Evolutionary conservation across 2,113 vertebrate genomes (phyloP).

Genomic region (Paramisgurnus dabryanus): DNA sequence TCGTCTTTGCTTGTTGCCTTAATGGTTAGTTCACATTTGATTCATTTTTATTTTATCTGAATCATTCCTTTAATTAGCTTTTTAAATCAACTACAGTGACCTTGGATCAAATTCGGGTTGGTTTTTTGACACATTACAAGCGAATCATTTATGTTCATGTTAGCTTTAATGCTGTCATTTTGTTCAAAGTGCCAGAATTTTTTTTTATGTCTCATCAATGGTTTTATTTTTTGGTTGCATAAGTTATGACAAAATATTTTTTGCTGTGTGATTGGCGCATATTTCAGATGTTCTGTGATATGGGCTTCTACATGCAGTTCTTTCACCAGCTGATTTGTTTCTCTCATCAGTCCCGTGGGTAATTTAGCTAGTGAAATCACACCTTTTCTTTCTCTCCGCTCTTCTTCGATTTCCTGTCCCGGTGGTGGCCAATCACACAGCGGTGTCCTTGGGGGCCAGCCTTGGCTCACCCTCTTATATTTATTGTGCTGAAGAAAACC

Average conservation of each 20-base stretch:
- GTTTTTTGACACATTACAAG: not conserved
- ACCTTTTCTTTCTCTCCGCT: slow-evolving; percentile 58
- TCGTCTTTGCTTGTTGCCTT: too few species aligned
- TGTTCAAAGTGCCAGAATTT: not conserved
- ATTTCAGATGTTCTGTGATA: slow-evolving; percentile 38
- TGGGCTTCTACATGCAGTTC: slow-evolving; percentile 23
- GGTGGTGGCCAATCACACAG: slow-evolving; percentile 50
- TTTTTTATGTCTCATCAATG: not conserved
- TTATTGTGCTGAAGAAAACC: slow-evolving; percentile 51
- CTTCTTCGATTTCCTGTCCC: slow-evolving; percentile 61
- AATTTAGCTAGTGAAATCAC: slow-evolving; percentile 62
- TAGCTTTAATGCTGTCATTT: not conserved
- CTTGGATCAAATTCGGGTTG: not conserved
- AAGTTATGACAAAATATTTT: slow-evolving; percentile 35
- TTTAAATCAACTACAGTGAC: not conserved
- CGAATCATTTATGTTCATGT: not conserved
- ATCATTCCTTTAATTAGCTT: too few species aligned
- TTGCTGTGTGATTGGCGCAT: not conserved
- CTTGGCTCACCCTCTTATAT: slow-evolving; percentile 33
- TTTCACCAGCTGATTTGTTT: slow-evolving; percentile 35
- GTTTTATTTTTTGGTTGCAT: not conserved
- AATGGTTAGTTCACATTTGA: too few species aligned
- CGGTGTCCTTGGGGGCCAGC: slow-evolving; percentile 55
- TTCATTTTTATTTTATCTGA: too few species aligned
- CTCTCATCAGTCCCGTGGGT: slow-evolving; percentile 54